Evolutionary conservation across 2,888 invertebrate species (phyloP), one percentile per base, ranked within the genome.

Genomic region (Adelphocoris suturalis): DNA sequence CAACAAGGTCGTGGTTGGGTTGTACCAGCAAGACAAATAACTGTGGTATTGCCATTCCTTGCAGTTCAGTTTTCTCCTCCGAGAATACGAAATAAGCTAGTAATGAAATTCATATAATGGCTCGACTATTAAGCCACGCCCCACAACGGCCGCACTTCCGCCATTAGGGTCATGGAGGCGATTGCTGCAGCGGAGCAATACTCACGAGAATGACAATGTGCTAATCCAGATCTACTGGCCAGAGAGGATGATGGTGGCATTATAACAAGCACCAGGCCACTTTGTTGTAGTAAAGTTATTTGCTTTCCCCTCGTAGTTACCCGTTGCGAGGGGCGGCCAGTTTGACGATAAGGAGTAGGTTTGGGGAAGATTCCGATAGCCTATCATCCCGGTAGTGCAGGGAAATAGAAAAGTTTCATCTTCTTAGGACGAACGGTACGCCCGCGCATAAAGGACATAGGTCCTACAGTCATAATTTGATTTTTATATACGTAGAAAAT

Each of bases 81-180:
- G 14, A 13, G 82, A 82, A 82, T 82, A 82, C 82, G 19, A 19
- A 82, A 82, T 82, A 82, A 82, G 82, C 48, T 4, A 48, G 48
- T 82, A 82, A 82, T 82, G 82, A 82, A 82, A 82, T 82, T 82
- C 82, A 27, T 82, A 47, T 48, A n/a, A 82, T 52, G 48, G 80
- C 37, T 46, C n/a, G 28, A 82, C 82, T 82, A 52, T 82, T 82
- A 52, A 48, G 48, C 47, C 82, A 27, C n/a, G 47, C 52, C 52
- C 52, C 16, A 48, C 16, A 48, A 82, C 19, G 82, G 82, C 82
- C n/a, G 37, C 82, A 82, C 82, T 82, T 82, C 82, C 82, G 82
- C 52, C 23, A 82, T 82, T 82, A 82, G 82, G 82, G 82, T 48
- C 48, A 82, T 82, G n/a, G 27, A 82, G 82, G 47, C 52, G n/a